Base-by-base conservation (phyloP, 2,113 vertebrate genomes). In the Paramisgurnus dabryanus region DNA sequence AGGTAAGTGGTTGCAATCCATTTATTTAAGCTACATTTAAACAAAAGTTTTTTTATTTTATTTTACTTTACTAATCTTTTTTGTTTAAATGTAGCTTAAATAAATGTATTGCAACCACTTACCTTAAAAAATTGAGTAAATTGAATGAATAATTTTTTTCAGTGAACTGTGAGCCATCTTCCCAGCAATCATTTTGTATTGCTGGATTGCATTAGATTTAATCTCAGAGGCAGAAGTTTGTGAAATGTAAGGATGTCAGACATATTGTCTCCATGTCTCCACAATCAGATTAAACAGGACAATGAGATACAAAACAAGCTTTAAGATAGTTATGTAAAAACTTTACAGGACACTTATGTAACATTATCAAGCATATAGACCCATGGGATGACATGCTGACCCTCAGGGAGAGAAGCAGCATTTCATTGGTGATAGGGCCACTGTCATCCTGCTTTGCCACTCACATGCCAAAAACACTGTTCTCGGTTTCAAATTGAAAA, bases 361-460 rank as follows among this genome's bases (percentile, higher is more conserved):
- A 55, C 27, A 0, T 7, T 66, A 49, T 15, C 17, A 11, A 7
- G 34, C 1, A n/a, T n/a, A 64, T 3, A 4, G 13, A 27, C 73
- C 43, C 4, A 18, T 64, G 55, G 1, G 22, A 65, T 13, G 27
- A 58, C 22, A 65, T n/a, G 34, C 55, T 47, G 15, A 60, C 75
- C 47, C 47, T 71, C 78, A 50, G 73, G 82, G 34, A 65, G 79
- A 77, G 13, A 39, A 45, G 67, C 73, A 71, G n/a, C 66, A 43
- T 71, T 55, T 63, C 10, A 49, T 50, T 57, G 41, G 66, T 79
- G 43, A 34, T 50, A 17, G 15, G 57, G 7, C 45, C 22, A 4
- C 73, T 67, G 78, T 67, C 67, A 72, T 27, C 50, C 53, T 67
- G 73, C 43, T 61, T 67, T 77, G 78, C 45, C 47, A 80, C 57